Evolutionary conservation across 2,113 vertebrate genomes (phyloP), one percentile per base, ranked within the genome.

Genomic region (Tursiops truncatus): DNA sequence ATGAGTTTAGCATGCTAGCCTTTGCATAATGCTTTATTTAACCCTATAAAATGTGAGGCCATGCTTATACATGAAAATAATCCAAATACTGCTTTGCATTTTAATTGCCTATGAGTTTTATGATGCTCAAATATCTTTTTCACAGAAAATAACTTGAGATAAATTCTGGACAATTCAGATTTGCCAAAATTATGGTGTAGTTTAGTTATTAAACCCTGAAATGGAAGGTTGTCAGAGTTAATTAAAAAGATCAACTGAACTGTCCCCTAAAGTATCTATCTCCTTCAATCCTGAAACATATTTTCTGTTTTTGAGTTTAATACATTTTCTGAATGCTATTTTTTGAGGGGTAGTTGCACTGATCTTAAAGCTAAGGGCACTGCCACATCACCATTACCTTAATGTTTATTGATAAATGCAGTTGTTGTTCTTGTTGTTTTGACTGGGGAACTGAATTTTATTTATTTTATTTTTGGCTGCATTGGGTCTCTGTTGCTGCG

Each of bases 191-290:
- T 70, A 70, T 82, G 17, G 21, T 58, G 3, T 83, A n/a, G 95
- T 86, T 95, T 89, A 91, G 60, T 96, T 97, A 89, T 44, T 71
- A 96, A 92, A 81, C 11, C 10, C 91, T 80, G 84, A 76, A 63
- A 26, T 77, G 65, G 44, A 79, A 94, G 25, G 33, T 56, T 90
- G 21, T 86, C 47, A 88, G 36, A 88, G 17, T 76, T 87, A 84
- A 93, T 85, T 91, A 88, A 94, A 93, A 79, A 11, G 36, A 82
- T 87, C 63, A 84, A 67, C 6, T 77, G 26, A 89, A 53, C 18
- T 85, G 95, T 85, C 85, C n/a, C 36, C 26, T 47, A 36, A 60
- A 21, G 23, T 63, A 92, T 62, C 21, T 95, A 28, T 12, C 28
- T 89, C 36, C 36, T 94, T 96, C 50, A 79, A 4, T 94, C 67